Conservation (phyloP, 2,888 invertebrate species). For the Tenthredo livida region DNA sequence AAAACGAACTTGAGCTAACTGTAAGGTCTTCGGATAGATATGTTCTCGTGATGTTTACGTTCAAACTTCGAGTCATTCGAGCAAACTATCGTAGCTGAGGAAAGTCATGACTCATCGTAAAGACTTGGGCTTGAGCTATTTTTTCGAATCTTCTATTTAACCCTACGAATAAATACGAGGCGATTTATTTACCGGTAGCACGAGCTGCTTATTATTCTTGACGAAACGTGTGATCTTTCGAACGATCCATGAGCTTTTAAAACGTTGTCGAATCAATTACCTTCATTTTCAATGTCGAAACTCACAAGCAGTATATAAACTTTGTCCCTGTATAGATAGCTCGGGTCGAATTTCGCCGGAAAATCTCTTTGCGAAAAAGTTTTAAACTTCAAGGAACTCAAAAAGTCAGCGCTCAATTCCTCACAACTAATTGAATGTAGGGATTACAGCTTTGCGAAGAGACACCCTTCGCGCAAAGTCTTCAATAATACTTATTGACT, state of each 20-base stretch:
- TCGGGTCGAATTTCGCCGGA: not conserved
- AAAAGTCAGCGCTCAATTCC: not conserved
- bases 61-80: not conserved
- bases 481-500: not conserved
- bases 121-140: not conserved
- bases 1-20: not conserved
- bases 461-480: not conserved
- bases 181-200: conserved; percentile 2
- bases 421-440: not conserved
- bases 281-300: not conserved
- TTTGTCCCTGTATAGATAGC: not conserved
- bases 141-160: not conserved
- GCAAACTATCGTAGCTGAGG: not conserved
- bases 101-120: not conserved
- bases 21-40: not conserved
- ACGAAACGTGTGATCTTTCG: not conserved
- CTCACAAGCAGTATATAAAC: not conserved
- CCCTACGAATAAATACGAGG: not conserved
- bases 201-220: not conserved
- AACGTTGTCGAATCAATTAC: conserved; percentile 9
- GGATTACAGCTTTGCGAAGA: not conserved
- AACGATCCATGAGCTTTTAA: not conserved
- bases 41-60: not conserved
- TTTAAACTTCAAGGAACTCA: not conserved
- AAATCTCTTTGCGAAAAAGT: not conserved